These are phyloP conservation scores for Folsomia candida DNA, from an alignment of 2,888 invertebrate genomes.

Conservation along the genomic window DNA sequence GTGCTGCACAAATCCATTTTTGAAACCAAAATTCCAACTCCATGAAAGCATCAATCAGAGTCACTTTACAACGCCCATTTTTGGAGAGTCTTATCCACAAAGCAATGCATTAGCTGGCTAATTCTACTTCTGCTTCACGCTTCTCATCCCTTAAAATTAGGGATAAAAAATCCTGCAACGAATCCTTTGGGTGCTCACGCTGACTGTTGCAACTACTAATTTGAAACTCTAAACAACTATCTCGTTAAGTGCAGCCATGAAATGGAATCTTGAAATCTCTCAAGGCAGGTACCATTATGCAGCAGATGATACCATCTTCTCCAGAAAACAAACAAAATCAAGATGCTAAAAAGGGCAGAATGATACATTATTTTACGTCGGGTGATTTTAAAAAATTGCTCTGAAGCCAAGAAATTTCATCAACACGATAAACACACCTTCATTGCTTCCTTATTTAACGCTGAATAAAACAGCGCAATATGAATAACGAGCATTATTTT, in stretches of 20 bases:
- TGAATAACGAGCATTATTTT: not conserved
- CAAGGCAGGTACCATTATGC: no score
- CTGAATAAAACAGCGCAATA: not conserved
- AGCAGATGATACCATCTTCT: not conserved
- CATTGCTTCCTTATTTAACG: not conserved
- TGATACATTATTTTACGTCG: not conserved
- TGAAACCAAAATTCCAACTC: not conserved
- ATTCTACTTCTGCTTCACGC: not conserved
- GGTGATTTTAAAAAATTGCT: not conserved
- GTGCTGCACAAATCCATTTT: no score
- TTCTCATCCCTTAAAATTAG: slow-evolving; percentile 3
- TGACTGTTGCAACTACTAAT: not conserved
- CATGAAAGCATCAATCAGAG: slow-evolving; percentile 4
- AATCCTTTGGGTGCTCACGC: not conserved
- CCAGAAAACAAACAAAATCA: not conserved
- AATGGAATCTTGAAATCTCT: not conserved
- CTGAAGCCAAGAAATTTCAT: not conserved
- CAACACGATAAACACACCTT: not conserved
- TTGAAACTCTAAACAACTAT: not conserved
- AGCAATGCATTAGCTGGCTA: not conserved
- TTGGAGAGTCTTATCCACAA: not conserved
- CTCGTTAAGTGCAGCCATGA: not conserved
- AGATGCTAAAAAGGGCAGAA: not conserved
- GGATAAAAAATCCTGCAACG: not conserved
- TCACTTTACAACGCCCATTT: slow-evolving; percentile 12